Percentiles rank a stretch among this genome's conserved stretches.
Conservation (phyloP, 2,797 vertebrate species). For the Epinephelus malabaricus region DNA sequence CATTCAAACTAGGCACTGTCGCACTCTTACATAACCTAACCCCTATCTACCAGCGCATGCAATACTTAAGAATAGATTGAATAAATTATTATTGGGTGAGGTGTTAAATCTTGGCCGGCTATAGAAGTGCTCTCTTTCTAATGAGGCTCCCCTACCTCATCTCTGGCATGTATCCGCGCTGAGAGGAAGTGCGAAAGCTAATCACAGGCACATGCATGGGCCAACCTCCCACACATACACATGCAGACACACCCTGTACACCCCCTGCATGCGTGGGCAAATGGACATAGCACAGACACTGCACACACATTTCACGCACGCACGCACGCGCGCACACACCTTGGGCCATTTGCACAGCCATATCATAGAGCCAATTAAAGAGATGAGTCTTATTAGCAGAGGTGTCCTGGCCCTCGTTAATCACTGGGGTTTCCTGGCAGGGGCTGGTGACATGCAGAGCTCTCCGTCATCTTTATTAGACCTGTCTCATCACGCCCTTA, state of each 20-base stretch:
- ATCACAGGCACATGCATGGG: constrained; percentile 54
- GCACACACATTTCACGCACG: constrained; percentile 6
- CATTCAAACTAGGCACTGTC: constrained; percentile 73
- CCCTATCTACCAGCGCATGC: constrained; percentile 61
- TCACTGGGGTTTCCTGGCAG: constrained; percentile 82
- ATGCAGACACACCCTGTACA: constrained; percentile 22
- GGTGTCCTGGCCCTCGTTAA: constrained; percentile 79
- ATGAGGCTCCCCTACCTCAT: constrained; percentile 69
- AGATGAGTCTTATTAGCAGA: constrained; percentile 86
- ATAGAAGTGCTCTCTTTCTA: constrained; percentile 75
- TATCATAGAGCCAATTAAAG: constrained; percentile 84
- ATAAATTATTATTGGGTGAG: constrained; percentile 80
- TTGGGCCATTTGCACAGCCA: constrained; percentile 69
- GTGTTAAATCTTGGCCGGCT: constrained; percentile 76
- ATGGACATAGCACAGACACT: constrained; percentile 17
- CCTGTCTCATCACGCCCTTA: constrained; percentile 84
- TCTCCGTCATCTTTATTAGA: constrained; percentile 82
- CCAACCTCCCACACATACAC: constrained; percentile 14
- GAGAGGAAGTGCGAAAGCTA: constrained; percentile 49
- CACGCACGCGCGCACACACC: constrained; percentile 2
- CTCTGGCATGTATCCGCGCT: constrained; percentile 39
- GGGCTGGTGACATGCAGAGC: constrained; percentile 65
- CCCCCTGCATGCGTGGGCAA: constrained; percentile 25
- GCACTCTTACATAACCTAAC: constrained; percentile 77
- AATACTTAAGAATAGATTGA: constrained; percentile 83